These are phyloP conservation scores for Tolypeutes matacus DNA, from an alignment of 2,797 vertebrate genomes.

Conservation along the genomic window DNA sequence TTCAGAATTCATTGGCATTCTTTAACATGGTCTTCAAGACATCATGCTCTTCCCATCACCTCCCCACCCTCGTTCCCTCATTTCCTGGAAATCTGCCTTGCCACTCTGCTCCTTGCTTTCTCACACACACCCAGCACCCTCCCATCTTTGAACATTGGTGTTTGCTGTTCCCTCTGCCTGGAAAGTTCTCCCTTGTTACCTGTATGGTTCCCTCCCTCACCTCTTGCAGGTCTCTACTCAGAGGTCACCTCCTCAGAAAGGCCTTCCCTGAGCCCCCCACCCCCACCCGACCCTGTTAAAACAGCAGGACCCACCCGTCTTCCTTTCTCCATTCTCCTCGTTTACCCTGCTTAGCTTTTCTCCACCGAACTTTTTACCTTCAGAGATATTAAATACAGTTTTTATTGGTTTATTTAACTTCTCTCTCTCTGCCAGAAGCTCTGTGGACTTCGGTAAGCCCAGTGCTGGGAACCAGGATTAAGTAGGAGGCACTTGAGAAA, in stretches of 20 bases:
- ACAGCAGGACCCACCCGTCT: background rate
- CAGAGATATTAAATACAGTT: accelerated
- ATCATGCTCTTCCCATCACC: accelerated
- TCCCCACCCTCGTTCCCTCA: too few species aligned
- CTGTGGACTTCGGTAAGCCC: accelerated
- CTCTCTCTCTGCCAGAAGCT: background rate
- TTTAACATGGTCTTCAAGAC: background rate
- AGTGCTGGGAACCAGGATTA: too few species aligned
- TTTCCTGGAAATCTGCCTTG: background rate
- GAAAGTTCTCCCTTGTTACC: background rate
- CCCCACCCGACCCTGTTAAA: too few species aligned
- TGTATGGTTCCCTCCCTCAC: accelerated
- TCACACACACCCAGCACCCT: too few species aligned
- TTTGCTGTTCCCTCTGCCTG: background rate
- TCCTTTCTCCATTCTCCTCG: background rate
- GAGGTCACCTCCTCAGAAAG: background rate
- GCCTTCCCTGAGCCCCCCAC: background rate
- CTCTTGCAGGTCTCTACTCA: background rate
- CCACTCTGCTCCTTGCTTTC: background rate
- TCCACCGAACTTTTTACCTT: background rate
- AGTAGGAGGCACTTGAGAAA: background rate
- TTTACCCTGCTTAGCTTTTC: background rate
- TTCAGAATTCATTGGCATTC: background rate
- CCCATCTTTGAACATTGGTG: background rate
- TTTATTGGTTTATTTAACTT: background rate